Conservation (phyloP, 2,113 vertebrate species). For the Lophura nycthemera region DNA sequence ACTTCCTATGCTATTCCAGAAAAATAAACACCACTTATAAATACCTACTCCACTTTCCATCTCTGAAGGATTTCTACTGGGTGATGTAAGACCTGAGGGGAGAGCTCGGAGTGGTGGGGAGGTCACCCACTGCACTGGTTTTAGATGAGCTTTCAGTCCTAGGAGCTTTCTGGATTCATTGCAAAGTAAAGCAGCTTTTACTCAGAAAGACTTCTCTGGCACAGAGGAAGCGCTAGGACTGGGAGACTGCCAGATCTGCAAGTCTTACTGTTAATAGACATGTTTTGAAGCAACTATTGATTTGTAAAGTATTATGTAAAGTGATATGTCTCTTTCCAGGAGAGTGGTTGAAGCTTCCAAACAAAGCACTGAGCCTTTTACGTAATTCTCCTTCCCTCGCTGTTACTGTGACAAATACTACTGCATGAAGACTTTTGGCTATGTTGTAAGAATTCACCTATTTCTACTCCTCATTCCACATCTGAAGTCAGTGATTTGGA, state of each 20-base stretch:
- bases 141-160: background rate
- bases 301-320: slow-evolving; percentile 17
- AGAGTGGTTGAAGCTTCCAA: slow-evolving; percentile 10
- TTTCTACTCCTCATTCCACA: background rate
- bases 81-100: background rate
- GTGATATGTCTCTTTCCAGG: background rate
- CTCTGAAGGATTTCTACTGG: slow-evolving; percentile 20
- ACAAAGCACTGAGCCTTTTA: background rate
- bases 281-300: slow-evolving; percentile 15
- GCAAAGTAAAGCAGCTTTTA: background rate
- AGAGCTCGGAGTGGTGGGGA: background rate
- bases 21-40: slow-evolving; percentile 16
- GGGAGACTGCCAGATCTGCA: background rate
- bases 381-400: background rate
- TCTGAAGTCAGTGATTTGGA: background rate
- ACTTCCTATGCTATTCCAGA: background rate
- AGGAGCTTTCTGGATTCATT: background rate
- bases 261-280: background rate
- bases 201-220: background rate
- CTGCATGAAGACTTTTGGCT: background rate
- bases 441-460: background rate
- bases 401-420: background rate
- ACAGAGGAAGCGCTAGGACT: background rate
- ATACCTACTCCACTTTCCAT: background rate
- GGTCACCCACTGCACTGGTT: background rate